Conservation (phyloP, 2,888 invertebrate genomes). For the Nematopogon swammerdamellus region DNA sequence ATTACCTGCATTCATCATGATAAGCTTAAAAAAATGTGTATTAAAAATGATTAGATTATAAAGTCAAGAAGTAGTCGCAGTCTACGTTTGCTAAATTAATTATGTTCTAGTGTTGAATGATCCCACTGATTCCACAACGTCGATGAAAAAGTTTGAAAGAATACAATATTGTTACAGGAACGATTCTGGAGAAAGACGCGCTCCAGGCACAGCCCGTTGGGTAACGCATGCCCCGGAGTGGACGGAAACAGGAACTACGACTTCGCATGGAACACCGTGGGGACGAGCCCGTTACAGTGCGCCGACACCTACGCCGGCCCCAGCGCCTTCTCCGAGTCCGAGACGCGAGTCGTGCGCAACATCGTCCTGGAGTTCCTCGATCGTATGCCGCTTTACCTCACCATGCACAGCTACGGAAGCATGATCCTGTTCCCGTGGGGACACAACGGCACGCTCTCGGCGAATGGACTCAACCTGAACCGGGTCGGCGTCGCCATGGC, state of each 20-base stretch:
- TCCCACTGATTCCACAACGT: too few relatives aligned
- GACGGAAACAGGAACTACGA: conserved; percentile 78
- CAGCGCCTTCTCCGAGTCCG: conserved; percentile 63
- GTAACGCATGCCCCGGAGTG: conserved; percentile 57
- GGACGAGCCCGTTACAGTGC: conserved; percentile 54
- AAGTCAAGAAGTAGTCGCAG: too few relatives aligned
- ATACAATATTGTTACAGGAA: too few relatives aligned
- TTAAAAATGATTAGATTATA: too few relatives aligned
- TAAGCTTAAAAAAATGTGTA: too few relatives aligned
- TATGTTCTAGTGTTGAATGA: too few relatives aligned
- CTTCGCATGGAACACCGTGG: conserved; percentile 64
- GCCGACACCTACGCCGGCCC: conserved; percentile 59
- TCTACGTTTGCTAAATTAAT: too few relatives aligned
- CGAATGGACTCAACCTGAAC: conserved; percentile 42
- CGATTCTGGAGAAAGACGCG: conserved; percentile 71
- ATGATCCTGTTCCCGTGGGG: conserved; percentile 70
- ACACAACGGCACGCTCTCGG: conserved; percentile 48
- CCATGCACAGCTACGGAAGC: conserved; percentile 72
- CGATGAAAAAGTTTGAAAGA: too few relatives aligned
- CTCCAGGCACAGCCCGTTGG: conserved; percentile 29
- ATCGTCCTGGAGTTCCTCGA: conserved; percentile 46
- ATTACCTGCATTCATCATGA: too few relatives aligned
- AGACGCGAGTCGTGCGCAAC: conserved; percentile 57
- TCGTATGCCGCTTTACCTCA: conserved; percentile 61
- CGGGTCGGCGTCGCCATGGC: conserved; percentile 34